Percentiles rank a stretch among this genome's conserved stretches.
Conservation (phyloP, 2,113 vertebrate species). For the Daphoenositta chrysoptera region DNA sequence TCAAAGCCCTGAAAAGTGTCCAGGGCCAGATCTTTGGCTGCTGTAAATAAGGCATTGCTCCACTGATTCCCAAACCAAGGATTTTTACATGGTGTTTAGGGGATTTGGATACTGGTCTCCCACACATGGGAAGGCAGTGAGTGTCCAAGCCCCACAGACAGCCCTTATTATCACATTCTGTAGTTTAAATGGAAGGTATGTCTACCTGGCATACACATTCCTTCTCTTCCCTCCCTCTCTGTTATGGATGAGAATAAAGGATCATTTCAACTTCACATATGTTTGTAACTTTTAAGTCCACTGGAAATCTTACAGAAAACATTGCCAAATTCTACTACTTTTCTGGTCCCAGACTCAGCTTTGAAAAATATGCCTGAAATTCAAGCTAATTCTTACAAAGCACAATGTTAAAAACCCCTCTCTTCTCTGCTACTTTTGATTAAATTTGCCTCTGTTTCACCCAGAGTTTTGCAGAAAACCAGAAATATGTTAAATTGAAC, state of each 20-base stretch:
- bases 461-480: neutral
- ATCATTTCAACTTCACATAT: constrained; percentile 28
- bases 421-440: constrained; percentile 4
- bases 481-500: neutral
- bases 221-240: constrained; percentile 6
- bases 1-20: constrained; percentile 2
- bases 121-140: neutral
- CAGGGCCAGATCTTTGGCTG: constrained; percentile 57
- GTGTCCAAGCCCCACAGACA: constrained; percentile 15
- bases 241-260: constrained; percentile 35
- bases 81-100: constrained; percentile 40
- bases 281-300: constrained; percentile 58
- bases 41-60: constrained; percentile 56
- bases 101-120: constrained; percentile 50
- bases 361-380: constrained; percentile 19
- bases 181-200: constrained; percentile 44
- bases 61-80: constrained; percentile 32
- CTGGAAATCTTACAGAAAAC: constrained; percentile 48
- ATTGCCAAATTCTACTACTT: constrained; percentile 53
- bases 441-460: constrained; percentile 20
- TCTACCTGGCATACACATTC: constrained; percentile 27
- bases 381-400: constrained; percentile 17
- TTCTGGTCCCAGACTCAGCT: constrained; percentile 28
- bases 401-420: neutral
- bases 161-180: constrained; percentile 5